phyloP scores from a whole-genome alignment of 2,797 vertebrate genomes.

The Bucorvus abyssinicus region DNA sequence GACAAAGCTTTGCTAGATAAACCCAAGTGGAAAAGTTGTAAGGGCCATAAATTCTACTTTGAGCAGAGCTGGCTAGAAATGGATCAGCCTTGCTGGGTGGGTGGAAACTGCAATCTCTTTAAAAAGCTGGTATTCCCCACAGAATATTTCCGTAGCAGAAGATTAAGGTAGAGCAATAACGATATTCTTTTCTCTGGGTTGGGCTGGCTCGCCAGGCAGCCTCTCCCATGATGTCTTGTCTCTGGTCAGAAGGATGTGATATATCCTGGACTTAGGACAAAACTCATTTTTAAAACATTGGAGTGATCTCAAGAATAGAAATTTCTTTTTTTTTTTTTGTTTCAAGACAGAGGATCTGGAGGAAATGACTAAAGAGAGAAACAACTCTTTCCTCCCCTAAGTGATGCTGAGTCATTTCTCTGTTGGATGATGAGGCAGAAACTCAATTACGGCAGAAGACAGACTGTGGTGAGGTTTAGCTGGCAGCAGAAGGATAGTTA shows the following conservation, averaged over 20 bases:
- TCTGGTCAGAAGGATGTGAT: neutral
- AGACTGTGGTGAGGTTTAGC: neutral
- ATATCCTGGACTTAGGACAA: neutral
- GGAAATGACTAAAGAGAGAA: neutral
- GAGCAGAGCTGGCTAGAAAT: neutral
- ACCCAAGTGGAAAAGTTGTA: neutral
- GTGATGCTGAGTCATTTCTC: neutral
- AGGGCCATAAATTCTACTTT: neutral
- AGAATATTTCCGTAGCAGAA: neutral
- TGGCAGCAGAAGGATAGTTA: neutral
- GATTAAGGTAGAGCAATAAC: neutral
- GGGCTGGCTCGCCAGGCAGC: neutral
- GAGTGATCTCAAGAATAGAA: neutral
- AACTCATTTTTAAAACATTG: neutral
- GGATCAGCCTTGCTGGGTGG: neutral
- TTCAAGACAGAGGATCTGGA: neutral
- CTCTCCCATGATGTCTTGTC: neutral
- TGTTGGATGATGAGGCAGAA: constrained; percentile 25
- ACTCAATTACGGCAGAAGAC: constrained; percentile 8
- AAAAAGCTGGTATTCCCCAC: neutral
- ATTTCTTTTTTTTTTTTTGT: no score
- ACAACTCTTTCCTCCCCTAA: neutral
- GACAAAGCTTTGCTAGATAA: neutral
- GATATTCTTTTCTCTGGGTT: neutral
- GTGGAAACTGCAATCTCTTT: neutral